Evolutionary conservation across 1,140 invertebrate genomes (phyloP).

Genomic region (Akabosia matsudoensis): DNA sequence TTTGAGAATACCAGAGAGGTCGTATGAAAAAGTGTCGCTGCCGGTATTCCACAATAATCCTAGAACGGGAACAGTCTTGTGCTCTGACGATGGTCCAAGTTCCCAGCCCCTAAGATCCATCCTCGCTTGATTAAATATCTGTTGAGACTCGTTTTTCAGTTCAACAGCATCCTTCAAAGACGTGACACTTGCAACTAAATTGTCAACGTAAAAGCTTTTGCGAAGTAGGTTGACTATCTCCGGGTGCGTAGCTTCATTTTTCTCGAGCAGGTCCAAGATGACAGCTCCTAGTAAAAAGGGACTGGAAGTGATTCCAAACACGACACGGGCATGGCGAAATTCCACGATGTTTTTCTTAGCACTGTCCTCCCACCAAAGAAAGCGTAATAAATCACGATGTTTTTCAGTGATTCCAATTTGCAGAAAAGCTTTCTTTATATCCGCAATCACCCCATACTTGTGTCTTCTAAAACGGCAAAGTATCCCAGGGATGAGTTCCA

Average conservation of each 20-base stretch:
- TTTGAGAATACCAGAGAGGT: not conserved
- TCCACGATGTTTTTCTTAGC: conserved; percentile 22
- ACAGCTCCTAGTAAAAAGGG: conserved; percentile 34
- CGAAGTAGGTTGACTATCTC: not conserved
- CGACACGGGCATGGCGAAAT: conserved; percentile 47
- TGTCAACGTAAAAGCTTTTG: not conserved
- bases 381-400: conserved; percentile 7
- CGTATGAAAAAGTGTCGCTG: not conserved
- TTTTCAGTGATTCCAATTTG: not conserved
- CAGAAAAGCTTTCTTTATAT: not conserved
- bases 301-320: conserved; percentile 41
- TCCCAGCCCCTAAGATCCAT: not conserved
- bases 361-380: conserved; percentile 30
- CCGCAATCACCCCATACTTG: not conserved
- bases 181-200: not conserved
- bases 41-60: not conserved
- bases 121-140: not conserved
- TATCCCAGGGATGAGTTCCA: conserved; percentile 51
- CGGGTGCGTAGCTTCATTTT: not conserved
- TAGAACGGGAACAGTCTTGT: not conserved
- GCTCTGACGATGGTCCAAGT: not conserved
- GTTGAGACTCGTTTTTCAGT: not conserved
- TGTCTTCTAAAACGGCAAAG: conserved; percentile 50
- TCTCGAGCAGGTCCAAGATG: not conserved
- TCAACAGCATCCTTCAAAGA: not conserved